Evolutionary conservation across 2,797 vertebrate species (phyloP).

Genomic region (Microchirus variegatus): DNA sequence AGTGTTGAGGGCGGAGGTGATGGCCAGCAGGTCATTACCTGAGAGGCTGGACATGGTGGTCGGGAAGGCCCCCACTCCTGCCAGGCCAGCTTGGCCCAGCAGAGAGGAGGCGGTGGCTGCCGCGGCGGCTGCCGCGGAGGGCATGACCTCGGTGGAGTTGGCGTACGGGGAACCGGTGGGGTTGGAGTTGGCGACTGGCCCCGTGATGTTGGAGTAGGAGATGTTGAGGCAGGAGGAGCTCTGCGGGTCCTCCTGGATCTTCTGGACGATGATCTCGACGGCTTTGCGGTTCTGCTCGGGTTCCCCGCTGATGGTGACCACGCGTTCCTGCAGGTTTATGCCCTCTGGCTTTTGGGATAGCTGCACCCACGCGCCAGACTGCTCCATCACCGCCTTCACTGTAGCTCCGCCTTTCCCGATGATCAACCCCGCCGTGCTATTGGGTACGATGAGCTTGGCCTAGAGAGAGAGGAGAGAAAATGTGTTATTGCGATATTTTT

Average conservation of each 20-base stretch:
- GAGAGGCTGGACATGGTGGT: slow-evolving; percentile 90
- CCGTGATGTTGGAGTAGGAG: slow-evolving; percentile 94
- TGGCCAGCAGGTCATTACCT: slow-evolving; percentile 92
- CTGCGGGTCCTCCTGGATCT: slow-evolving; percentile 95
- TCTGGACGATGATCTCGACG: slow-evolving; percentile 93
- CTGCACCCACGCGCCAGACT: slow-evolving; percentile 95
- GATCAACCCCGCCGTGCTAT: slow-evolving; percentile 93
- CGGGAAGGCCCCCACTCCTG: slow-evolving; percentile 88
- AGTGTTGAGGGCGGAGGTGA: slow-evolving; percentile 94
- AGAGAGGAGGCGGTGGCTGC: slow-evolving; percentile 88
- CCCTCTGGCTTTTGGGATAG: slow-evolving; percentile 95
- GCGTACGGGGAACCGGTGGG: slow-evolving; percentile 94
- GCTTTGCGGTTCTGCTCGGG: slow-evolving; percentile 93
- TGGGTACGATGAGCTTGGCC: slow-evolving; percentile 95
- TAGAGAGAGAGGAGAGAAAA: slow-evolving; percentile 57
- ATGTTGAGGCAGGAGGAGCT: slow-evolving; percentile 96
- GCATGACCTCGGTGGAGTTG: slow-evolving; percentile 91
- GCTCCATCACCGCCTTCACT: slow-evolving; percentile 95
- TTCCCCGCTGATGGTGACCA: slow-evolving; percentile 94
- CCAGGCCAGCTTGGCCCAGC: slow-evolving; percentile 88
- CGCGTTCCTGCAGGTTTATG: slow-evolving; percentile 93
- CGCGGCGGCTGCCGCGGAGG: slow-evolving; percentile 83
- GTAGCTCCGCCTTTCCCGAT: slow-evolving; percentile 94
- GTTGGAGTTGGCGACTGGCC: slow-evolving; percentile 95
- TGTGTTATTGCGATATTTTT: neutral